Evolutionary conservation across 2,888 invertebrate genomes (phyloP).

Genomic region (Drosophila meridionalis): DNA sequence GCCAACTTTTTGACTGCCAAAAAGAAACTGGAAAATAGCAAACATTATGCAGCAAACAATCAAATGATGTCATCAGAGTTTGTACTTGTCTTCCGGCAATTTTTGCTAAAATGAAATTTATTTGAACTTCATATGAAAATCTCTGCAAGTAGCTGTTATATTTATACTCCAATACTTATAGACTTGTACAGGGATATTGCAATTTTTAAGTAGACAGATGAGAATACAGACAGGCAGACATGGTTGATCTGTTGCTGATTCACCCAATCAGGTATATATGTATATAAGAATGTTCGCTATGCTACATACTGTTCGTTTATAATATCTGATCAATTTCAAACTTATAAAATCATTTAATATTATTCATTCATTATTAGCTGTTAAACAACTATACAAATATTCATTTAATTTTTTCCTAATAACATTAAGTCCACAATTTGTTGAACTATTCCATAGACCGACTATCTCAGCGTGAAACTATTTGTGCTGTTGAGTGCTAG

Average conservation of each 20-base stretch:
- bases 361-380: not conserved
- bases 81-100: not conserved
- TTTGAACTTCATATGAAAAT: not conserved
- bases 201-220: not conserved
- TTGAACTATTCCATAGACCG: not conserved
- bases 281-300: no score
- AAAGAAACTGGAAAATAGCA: not conserved
- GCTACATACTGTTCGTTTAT: no score
- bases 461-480: not conserved
- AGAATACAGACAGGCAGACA: not conserved
- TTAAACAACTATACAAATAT: not conserved
- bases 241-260: not conserved
- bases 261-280: not conserved
- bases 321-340: not conserved
- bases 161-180: not conserved
- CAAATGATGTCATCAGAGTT: slow-evolving; percentile 1
- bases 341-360: not conserved
- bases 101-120: not conserved
- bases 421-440: not conserved
- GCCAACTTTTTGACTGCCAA: not conserved
- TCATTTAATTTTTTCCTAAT: not conserved
- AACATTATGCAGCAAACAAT: not conserved
- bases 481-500: slow-evolving; percentile 23
- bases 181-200: not conserved
- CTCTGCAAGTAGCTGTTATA: not conserved